These are phyloP conservation scores for Furcifer pardalis DNA, from an alignment of 2,797 vertebrate genomes.

Conservation along the genomic window DNA sequence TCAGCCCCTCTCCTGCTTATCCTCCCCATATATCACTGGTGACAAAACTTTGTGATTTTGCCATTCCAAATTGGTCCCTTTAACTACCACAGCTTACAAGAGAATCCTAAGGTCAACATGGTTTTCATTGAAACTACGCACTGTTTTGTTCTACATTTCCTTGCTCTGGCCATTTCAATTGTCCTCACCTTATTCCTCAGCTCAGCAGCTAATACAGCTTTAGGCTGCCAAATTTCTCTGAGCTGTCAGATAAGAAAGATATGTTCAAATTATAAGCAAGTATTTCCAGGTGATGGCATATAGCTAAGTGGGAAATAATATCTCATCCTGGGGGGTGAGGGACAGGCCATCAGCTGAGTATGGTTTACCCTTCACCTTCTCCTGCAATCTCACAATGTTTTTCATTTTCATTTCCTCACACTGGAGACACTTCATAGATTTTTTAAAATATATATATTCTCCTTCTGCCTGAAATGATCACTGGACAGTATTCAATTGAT, in stretches of 20 bases:
- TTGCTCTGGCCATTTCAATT: not conserved
- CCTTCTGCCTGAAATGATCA: not conserved
- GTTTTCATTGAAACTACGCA: not conserved
- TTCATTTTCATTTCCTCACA: not conserved
- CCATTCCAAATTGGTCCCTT: not conserved
- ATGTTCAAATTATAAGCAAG: constrained; percentile 2
- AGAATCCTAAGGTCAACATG: not conserved
- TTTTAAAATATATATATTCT: not conserved
- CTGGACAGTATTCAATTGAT: not conserved
- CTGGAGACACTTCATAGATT: not conserved
- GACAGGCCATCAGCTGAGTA: not conserved
- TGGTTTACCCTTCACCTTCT: constrained; percentile 1
- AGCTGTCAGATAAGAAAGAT: not conserved
- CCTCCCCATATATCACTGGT: not conserved
- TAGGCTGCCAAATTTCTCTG: not conserved
- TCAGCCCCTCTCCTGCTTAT: not conserved
- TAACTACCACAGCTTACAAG: not conserved
- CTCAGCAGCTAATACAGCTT: not conserved
- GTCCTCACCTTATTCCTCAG: not conserved
- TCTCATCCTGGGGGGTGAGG: not conserved
- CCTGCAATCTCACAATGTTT: not conserved
- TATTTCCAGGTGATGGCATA: constrained; percentile 12
- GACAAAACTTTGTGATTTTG: not conserved
- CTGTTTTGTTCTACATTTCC: not conserved
- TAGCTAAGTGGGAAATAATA: constrained; percentile 14